A percentile compares a stretch with the other conserved stretches of the same genome.
Evolutionary conservation across 1,140 invertebrate genomes (phyloP).

Genomic region (Drusus annulatus): DNA sequence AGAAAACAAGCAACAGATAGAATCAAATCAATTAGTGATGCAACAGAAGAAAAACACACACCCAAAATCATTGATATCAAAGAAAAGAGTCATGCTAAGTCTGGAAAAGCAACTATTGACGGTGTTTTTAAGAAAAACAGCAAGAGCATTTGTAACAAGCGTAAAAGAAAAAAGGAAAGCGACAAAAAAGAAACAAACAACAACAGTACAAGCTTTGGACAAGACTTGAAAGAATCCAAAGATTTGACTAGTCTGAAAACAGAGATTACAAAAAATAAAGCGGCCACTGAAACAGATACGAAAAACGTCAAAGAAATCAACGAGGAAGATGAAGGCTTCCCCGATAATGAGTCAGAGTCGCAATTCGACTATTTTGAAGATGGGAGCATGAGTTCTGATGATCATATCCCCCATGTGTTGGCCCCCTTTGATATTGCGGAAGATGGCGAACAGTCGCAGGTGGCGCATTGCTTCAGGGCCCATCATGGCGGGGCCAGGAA

Average conservation of each 20-base stretch:
- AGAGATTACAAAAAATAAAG: neutral
- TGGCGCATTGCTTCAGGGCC: slow-evolving; percentile 31
- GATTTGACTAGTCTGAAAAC: neutral
- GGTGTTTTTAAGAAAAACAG: neutral
- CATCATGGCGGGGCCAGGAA: slow-evolving; percentile 73
- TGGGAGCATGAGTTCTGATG: slow-evolving; percentile 48
- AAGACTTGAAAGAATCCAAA: neutral
- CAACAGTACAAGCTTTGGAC: slow-evolving; percentile 1
- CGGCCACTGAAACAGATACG: neutral
- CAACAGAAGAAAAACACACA: slow-evolving; percentile 1
- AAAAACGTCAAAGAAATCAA: neutral
- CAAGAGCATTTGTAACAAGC: neutral
- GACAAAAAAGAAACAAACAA: slow-evolving; percentile 30
- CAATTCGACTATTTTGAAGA: slow-evolving; percentile 51
- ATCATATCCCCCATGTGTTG: slow-evolving; percentile 52
- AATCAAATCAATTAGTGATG: neutral
- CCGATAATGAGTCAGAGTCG: slow-evolving; percentile 41
- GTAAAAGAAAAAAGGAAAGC: slow-evolving; percentile 10
- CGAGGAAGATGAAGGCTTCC: slow-evolving; percentile 45
- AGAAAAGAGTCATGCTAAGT: slow-evolving; percentile 2
- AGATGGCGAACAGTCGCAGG: slow-evolving; percentile 13
- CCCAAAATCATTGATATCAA: neutral
- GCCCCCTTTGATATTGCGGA: slow-evolving; percentile 48
- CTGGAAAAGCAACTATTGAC: neutral
- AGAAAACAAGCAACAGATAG: slow-evolving; percentile 47